Conservation (phyloP, 2,113 vertebrate species). For the Chaetodon auriga region DNA sequence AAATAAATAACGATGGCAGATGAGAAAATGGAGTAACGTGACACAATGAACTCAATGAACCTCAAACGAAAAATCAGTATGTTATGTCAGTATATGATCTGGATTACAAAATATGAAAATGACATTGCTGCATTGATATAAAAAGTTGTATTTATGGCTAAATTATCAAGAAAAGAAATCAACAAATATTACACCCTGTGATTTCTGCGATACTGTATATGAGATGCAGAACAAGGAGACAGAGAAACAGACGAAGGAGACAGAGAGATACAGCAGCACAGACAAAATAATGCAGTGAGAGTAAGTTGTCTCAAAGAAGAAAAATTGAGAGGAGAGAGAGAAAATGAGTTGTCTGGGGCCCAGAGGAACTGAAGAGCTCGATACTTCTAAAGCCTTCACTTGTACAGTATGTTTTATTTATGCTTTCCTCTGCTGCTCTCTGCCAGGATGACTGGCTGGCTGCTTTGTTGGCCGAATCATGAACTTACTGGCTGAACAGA, state of each 20-base stretch:
- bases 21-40: constrained; percentile 31
- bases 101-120: not conserved
- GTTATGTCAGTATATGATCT: constrained; percentile 1
- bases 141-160: not conserved
- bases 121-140: not conserved
- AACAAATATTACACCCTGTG: not conserved
- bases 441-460: constrained; percentile 12
- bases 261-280: not conserved
- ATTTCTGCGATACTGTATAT: not conserved
- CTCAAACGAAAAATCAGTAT: not conserved
- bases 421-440: constrained; percentile 36
- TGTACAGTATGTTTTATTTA: constrained; percentile 69
- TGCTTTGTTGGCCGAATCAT: constrained; percentile 31
- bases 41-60: constrained; percentile 63
- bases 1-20: constrained; percentile 62
- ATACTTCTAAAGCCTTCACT: constrained; percentile 65
- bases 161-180: not conserved
- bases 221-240: not conserved
- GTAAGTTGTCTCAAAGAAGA: constrained; percentile 35
- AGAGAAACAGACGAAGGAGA: too few species aligned
- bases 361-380: constrained; percentile 42
- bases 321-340: constrained; percentile 21
- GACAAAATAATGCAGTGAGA: not conserved
- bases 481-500: constrained; percentile 30
- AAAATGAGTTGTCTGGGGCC: constrained; percentile 46